Evolutionary conservation across 2,888 invertebrate genomes (phyloP).

Genomic region (Dryococelus australis): DNA sequence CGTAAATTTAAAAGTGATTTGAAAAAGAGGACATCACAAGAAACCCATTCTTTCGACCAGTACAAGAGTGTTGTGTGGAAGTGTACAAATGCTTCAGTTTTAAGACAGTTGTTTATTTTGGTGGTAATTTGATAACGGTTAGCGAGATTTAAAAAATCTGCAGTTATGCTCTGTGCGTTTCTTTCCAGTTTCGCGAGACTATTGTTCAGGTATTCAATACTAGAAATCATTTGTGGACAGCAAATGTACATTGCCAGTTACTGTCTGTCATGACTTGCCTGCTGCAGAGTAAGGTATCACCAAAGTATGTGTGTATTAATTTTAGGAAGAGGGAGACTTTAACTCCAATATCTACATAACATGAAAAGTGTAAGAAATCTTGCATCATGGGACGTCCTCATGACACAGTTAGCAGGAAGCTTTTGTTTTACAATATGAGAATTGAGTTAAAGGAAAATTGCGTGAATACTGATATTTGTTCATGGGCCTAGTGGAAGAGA

Average conservation of each 20-base stretch:
- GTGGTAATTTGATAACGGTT: neutral
- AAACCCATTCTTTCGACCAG: slow-evolving; percentile 13
- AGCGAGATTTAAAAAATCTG: neutral
- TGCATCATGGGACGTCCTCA: slow-evolving; percentile 13
- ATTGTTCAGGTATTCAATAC: slow-evolving; percentile 21
- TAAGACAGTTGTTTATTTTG: slow-evolving; percentile 22
- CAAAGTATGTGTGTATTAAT: slow-evolving; percentile 26
- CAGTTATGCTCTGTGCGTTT: slow-evolving; percentile 19
- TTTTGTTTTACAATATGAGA: neutral
- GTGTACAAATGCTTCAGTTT: slow-evolving; percentile 17
- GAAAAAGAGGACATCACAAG: neutral
- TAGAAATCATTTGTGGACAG: slow-evolving; percentile 24
- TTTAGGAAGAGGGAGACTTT: slow-evolving; percentile 2
- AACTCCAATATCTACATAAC: neutral
- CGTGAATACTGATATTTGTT: neutral
- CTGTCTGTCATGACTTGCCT: slow-evolving; percentile 12
- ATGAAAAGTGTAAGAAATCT: neutral
- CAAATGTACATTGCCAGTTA: neutral
- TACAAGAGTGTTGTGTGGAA: neutral
- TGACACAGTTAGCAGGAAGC: neutral
- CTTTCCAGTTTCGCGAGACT: slow-evolving; percentile 21
- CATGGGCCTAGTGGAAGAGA: neutral
- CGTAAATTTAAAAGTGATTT: no score
- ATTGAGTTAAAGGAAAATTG: slow-evolving; percentile 11
- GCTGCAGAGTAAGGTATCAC: slow-evolving; percentile 21